A percentile compares a stretch with the other conserved stretches of the same genome.
Evolutionary conservation across 2,888 invertebrate genomes (phyloP).

Genomic region (Conomelus anceps): DNA sequence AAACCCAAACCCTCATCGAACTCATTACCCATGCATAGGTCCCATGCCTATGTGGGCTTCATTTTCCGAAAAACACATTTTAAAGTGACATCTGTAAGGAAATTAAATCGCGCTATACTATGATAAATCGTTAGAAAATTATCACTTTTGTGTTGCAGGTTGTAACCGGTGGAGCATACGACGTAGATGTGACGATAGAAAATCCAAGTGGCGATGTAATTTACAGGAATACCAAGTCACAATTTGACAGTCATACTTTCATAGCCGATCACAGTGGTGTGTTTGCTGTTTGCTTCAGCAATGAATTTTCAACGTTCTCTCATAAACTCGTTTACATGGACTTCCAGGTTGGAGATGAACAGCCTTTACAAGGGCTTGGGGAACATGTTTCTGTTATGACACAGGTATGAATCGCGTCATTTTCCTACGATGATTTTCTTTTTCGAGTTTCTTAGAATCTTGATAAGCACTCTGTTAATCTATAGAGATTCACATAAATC

Average conservation of each 20-base stretch:
- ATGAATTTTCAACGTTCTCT: slow-evolving; percentile 98
- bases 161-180: slow-evolving; percentile 96
- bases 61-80: too few species aligned
- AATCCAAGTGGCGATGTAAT: slow-evolving; percentile 81
- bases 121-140: too few species aligned
- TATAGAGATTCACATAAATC: too few species aligned
- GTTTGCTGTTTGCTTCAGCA: slow-evolving; percentile 91
- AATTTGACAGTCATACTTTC: slow-evolving; percentile 91
- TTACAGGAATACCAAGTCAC: slow-evolving; percentile 87
- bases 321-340: slow-evolving; percentile 99
- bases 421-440: too few species aligned
- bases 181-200: slow-evolving; percentile 88
- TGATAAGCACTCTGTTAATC: too few species aligned
- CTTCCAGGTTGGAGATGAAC: slow-evolving; percentile 90
- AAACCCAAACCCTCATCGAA: too few species aligned
- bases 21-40: too few species aligned
- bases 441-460: too few species aligned
- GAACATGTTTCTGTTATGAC: slow-evolving; percentile 90
- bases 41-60: too few species aligned
- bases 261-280: slow-evolving; percentile 64
- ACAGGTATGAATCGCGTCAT: too few species aligned
- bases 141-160: slow-evolving; percentile 61
- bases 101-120: too few species aligned
- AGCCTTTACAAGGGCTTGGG: slow-evolving; percentile 72
- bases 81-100: too few species aligned